These are phyloP conservation scores for Cololabis saira DNA, from an alignment of 2,113 vertebrate species.

Conservation along the genomic window DNA sequence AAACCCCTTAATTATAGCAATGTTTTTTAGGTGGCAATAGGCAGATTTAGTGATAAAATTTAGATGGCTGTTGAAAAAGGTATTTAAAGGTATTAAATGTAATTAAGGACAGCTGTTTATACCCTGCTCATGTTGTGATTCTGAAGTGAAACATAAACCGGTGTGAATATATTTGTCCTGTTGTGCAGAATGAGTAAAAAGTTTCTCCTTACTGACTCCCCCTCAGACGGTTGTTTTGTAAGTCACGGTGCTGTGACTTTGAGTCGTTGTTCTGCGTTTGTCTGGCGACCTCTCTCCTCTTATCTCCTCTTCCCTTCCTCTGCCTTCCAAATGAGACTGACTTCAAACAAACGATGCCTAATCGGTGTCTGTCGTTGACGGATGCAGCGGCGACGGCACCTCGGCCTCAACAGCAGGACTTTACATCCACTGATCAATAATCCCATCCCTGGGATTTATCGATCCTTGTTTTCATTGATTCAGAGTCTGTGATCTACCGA, in stretches of 20 bases:
- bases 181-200: no score
- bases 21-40: no score
- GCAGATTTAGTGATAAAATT: no score
- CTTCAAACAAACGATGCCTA: conserved; percentile 32
- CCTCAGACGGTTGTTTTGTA: not conserved
- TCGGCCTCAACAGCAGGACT: conserved; percentile 22
- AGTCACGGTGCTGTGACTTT: not conserved
- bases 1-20: no score
- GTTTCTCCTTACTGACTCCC: no score
- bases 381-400: conserved; percentile 11
- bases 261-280: not conserved
- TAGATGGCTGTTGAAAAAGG: no score
- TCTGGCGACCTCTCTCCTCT: not conserved
- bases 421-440: conserved; percentile 16
- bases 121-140: no score
- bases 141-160: no score
- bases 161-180: no score
- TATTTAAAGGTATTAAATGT: no score
- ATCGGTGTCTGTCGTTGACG: conserved; percentile 40
- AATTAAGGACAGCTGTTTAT: no score
- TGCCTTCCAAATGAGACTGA: conserved; percentile 20
- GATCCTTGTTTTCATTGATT: conserved; percentile 54
- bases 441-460: conserved; percentile 37
- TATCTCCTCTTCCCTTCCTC: not conserved
- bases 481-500: conserved; percentile 43